Evolutionary conservation across 2,888 invertebrate species (phyloP), one percentile per base, ranked within the genome.

Genomic region (Nymphalis polychloros): DNA sequence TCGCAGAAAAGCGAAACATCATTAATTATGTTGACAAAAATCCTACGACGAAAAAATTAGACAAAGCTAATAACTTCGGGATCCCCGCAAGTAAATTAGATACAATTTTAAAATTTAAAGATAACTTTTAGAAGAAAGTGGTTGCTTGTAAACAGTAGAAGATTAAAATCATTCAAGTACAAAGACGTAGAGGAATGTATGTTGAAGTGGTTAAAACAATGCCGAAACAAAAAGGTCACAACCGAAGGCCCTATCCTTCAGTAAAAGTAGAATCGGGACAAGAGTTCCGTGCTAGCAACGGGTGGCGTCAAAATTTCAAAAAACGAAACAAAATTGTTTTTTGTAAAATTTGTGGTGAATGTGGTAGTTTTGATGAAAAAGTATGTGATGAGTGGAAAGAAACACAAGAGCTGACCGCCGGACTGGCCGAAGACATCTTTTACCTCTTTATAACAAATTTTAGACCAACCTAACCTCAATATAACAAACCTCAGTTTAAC

Each of bases 101-200:
- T 65, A 66, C 63, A 66, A 67, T 63, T 53, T 67, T 64, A 67
- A 67, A 70, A 62, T 64, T 60, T 63, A 70, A 61, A 64, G 67
- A 57, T 64, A 70, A 47, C 50, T 70, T 70, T 70, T 47, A n/a
- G 64, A 70, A 64, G 67, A 63, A 65, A 67, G 50, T 20, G 48
- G 68, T 65, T 71, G 63, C 2, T 0, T 71, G 63, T 50, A 66
- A 63, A 68, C 63, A 61, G 63, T 57, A 63, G 23, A 71, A 71
- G 60, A 50, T 19, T 50, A 50, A 41, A 59, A 63, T 68, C 27
- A 62, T 63, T 47, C 35, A 53, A 63, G 53, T 71, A 31, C 63
- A 68, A 60, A 63, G 70, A 74, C 67, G 67, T 73, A 70, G 72
- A 72, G 71, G 67, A 73, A 72, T 71, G 70, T 71, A 69, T 70